Base-by-base conservation (phyloP, 2,888 invertebrate species). In the Pinctada fucata region DNA sequence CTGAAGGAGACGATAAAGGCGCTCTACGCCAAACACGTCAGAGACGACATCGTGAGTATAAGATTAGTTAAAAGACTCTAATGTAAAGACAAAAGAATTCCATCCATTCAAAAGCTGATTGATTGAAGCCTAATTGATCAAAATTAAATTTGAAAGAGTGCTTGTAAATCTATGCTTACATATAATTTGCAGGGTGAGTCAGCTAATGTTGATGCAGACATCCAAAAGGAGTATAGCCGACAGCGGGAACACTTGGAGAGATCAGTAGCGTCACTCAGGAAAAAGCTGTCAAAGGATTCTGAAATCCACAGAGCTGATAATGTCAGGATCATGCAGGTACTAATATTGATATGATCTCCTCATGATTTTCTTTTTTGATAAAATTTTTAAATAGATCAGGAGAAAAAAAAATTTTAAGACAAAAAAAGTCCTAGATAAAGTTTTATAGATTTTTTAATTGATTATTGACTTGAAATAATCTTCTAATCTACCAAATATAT, bases 201-300 rank as follows among this genome's bases (percentile, higher is more conserved):
- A 51, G 92, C 92, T 8, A 91, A 91, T 83, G 91, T 92, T 16
- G 93, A 93, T 86, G 92, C 92, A 58, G 92, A 93, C 75, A 92
- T 93, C 47, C 92, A 93, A 86, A 93, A 92, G 78, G 93, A 95
- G 80, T 93, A 92, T 83, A 90, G 90, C 84, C 94, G 96, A 0
- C 97, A 97, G 90, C 94, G 97, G 63, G 96, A 96, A 83, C 96
- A 97, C 90, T 94, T 97, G 51, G 97, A 97, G 90, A 93, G 94
- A 74, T 95, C 95, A 0, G 94, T 95, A 0, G 92, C 93, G 5
- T 94, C 94, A 0, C 90, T 95, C 16, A 93, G 94, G 78, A 91
- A 93, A 84, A 93, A 94, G 82, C 84, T 93, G 65, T 88, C 90
- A 58, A 93, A 93, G 85, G 93, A 93, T 86, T 91, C 92, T 0